A percentile compares a stretch with the other conserved stretches of the same genome.
phyloP scores from a whole-genome alignment of 2,888 invertebrate genomes.

The Apomyelois bistriatella region DNA sequence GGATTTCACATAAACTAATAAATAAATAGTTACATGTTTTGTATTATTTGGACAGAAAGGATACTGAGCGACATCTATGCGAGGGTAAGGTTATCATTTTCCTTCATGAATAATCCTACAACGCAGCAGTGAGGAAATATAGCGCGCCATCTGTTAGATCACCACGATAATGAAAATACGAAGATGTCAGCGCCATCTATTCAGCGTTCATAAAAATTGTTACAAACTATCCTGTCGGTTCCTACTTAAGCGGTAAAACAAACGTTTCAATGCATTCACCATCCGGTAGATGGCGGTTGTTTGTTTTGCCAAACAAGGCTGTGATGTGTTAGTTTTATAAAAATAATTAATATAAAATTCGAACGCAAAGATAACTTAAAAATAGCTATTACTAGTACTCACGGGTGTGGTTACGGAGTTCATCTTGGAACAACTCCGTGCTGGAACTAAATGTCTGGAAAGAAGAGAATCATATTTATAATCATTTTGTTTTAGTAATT shows the following conservation, averaged over 20 bases:
- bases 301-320: slow-evolving; percentile 33
- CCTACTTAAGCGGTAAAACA: neutral
- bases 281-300: slow-evolving; percentile 53
- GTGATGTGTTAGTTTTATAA: slow-evolving; percentile 39
- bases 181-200: slow-evolving; percentile 31
- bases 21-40: neutral
- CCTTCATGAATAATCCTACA: no score
- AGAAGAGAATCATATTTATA: slow-evolving; percentile 25
- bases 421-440: slow-evolving; percentile 45
- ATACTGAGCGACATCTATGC: neutral
- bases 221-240: neutral
- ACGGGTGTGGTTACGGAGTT: slow-evolving; percentile 64
- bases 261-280: slow-evolving; percentile 13
- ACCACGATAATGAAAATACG: neutral
- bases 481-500: no score
- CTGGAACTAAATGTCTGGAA: slow-evolving; percentile 62
- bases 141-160: neutral
- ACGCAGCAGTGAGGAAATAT: neutral
- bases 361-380: slow-evolving; percentile 15
- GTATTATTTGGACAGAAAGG: neutral
- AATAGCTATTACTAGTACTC: slow-evolving; percentile 42
- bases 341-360: slow-evolving; percentile 12
- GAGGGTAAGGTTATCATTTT: neutral
- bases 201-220: neutral
- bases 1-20: neutral